Evolutionary conservation across 2,888 invertebrate genomes (phyloP).

Genomic region (Ferrisia virgata): DNA sequence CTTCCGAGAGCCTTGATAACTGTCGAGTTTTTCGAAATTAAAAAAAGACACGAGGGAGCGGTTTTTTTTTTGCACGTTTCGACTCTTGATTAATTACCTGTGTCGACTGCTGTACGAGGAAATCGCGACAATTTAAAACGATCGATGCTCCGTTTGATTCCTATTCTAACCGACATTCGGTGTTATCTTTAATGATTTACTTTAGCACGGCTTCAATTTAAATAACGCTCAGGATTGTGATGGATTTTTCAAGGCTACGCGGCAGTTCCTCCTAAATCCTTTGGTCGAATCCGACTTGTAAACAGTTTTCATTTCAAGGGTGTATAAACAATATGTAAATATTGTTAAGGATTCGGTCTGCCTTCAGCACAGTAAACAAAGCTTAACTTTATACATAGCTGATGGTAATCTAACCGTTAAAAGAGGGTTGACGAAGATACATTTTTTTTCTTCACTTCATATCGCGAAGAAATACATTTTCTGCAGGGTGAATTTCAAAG

Average conservation of each 20-base stretch:
- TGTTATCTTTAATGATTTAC: slow-evolving; percentile 8
- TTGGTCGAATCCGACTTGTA: neutral
- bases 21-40: neutral
- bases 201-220: neutral
- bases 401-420: neutral
- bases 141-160: neutral
- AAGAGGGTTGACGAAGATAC: neutral
- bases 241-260: neutral
- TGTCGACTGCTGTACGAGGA: neutral
- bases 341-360: neutral
- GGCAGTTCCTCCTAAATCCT: neutral
- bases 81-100: neutral
- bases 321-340: neutral
- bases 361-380: neutral
- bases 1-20: neutral
- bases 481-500: neutral
- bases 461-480: neutral
- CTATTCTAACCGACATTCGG: neutral
- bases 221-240: neutral
- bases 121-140: neutral
- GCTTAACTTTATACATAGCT: neutral
- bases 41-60: neutral
- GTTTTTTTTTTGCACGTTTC: neutral
- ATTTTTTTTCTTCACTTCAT: no score
- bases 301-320: neutral